phyloP scores from a whole-genome alignment of 2,113 vertebrate species.

The Phainopepla nitens region DNA sequence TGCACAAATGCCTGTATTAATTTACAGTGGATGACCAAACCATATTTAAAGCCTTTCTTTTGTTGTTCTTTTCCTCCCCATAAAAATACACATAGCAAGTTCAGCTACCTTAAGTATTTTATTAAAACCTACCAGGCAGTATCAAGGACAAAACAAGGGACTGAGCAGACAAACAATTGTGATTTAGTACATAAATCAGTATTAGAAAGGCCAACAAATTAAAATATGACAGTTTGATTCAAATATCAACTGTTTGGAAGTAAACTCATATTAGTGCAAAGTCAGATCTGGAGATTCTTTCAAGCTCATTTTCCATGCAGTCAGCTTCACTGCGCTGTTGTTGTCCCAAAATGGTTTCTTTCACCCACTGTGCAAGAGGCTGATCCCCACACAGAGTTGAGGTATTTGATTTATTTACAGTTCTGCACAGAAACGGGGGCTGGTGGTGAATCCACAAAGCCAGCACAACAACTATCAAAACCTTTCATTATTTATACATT shows the following conservation, averaged over 20 bases:
- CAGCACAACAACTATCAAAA: background rate
- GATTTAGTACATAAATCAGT: background rate
- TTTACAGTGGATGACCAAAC: background rate
- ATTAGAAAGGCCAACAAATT: background rate
- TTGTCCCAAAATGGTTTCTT: background rate
- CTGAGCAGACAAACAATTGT: background rate
- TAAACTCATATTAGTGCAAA: background rate
- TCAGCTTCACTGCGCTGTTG: background rate
- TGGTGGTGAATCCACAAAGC: background rate
- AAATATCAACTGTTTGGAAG: background rate
- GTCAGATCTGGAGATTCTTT: background rate
- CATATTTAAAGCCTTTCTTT: background rate
- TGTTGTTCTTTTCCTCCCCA: background rate
- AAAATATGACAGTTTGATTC: background rate
- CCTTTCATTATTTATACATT: background rate
- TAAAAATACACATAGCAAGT: background rate
- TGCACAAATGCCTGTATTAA: background rate
- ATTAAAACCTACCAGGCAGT: background rate
- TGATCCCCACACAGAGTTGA: background rate
- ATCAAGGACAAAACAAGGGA: background rate
- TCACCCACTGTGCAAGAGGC: background rate
- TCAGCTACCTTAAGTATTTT: background rate
- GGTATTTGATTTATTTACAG: background rate
- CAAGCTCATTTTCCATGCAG: background rate
- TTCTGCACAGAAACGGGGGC: background rate